Evolutionary conservation across 2,113 vertebrate genomes (phyloP).

Genomic region (Pollachius pollachius): DNA sequence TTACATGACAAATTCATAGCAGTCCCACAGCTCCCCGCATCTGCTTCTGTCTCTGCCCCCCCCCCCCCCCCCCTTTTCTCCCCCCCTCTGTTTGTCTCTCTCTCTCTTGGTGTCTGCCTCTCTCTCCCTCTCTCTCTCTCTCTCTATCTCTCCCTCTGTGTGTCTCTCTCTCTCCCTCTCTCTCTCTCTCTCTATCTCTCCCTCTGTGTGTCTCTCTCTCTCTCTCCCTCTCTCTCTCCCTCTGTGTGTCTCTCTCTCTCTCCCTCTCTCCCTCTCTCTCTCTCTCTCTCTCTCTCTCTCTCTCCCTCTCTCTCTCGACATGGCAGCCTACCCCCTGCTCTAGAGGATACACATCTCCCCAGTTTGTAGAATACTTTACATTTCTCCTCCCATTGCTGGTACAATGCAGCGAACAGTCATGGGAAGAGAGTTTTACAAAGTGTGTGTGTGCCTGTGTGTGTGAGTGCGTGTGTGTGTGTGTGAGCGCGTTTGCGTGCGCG

Average conservation of each 20-base stretch:
- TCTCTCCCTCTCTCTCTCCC: no score
- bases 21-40: slow-evolving; percentile 48
- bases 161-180: no score
- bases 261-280: no score
- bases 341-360: slow-evolving; percentile 46
- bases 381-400: slow-evolving; percentile 60
- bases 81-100: no score
- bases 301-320: slow-evolving; percentile 52
- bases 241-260: no score
- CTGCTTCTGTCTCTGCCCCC: not conserved
- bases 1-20: slow-evolving; percentile 58
- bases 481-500: slow-evolving; percentile 1
- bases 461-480: slow-evolving; percentile 12
- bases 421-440: slow-evolving; percentile 57
- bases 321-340: slow-evolving; percentile 57
- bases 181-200: no score
- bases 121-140: no score
- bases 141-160: no score
- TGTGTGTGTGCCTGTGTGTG: slow-evolving; percentile 35
- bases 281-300: not conserved
- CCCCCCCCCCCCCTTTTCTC: no score
- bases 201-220: no score
- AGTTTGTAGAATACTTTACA: slow-evolving; percentile 68
- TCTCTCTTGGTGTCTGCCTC: no score
- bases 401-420: slow-evolving; percentile 61